Percentiles rank a stretch among this genome's conserved stretches.
These are phyloP conservation scores for Urocynchramus pylzowi DNA, from an alignment of 2,113 vertebrate genomes.

Conservation along the genomic window DNA sequence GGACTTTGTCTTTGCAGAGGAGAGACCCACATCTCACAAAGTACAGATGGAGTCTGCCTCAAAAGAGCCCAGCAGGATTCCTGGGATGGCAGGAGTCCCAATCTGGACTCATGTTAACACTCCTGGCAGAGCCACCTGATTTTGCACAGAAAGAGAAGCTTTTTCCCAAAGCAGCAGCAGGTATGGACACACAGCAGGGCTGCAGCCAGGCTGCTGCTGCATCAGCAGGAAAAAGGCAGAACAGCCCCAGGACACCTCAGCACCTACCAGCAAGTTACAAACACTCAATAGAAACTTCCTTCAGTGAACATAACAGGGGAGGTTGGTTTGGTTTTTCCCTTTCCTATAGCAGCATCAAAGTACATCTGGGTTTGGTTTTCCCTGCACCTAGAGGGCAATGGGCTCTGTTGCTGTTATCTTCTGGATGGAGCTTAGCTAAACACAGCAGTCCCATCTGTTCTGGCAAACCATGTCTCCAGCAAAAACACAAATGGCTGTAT, in stretches of 20 bases:
- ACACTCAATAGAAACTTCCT: background rate
- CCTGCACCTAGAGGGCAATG: background rate
- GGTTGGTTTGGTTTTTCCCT: too few species aligned
- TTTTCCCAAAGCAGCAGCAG: background rate
- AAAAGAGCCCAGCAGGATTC: background rate
- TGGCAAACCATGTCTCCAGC: background rate
- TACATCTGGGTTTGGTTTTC: background rate
- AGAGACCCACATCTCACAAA: background rate
- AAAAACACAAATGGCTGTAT: background rate
- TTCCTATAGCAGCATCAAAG: background rate
- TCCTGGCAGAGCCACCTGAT: background rate
- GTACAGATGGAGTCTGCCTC: background rate
- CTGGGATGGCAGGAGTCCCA: rapidly evolving
- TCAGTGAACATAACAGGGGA: background rate
- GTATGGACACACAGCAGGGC: background rate
- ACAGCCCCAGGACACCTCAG: background rate
- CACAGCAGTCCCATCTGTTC: background rate
- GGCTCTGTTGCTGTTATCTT: background rate
- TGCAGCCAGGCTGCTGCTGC: background rate
- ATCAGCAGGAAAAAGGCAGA: background rate
- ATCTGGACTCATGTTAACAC: background rate
- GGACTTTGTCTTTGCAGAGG: background rate
- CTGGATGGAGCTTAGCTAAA: background rate
- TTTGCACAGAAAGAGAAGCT: background rate
- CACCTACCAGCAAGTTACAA: background rate